Conservation (phyloP, 2,113 vertebrate species). For the Toxostoma redivivum region DNA sequence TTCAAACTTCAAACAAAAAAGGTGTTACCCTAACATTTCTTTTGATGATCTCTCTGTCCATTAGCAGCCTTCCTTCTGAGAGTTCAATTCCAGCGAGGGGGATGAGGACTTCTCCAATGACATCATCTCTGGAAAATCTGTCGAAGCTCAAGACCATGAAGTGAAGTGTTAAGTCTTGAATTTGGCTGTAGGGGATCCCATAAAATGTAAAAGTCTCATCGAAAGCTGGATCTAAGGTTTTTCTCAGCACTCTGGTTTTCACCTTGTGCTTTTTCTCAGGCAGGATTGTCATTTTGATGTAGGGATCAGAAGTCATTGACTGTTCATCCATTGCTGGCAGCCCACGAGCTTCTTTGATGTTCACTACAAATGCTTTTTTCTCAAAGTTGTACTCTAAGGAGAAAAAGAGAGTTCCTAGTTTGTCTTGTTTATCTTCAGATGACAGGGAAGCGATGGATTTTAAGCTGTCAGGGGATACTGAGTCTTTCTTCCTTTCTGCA, state of each 20-base stretch:
- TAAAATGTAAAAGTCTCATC: conserved; percentile 99
- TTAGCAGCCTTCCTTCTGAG: conserved; percentile 85
- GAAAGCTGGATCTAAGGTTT: conserved; percentile 94
- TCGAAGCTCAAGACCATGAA: conserved; percentile 97
- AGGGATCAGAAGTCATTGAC: conserved; percentile 97
- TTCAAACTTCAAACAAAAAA: conserved; percentile 22
- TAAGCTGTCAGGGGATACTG: conserved; percentile 81
- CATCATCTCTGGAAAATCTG: conserved; percentile 94
- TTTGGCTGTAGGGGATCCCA: conserved; percentile 86
- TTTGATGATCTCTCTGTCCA: conserved; percentile 96
- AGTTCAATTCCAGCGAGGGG: conserved; percentile 88
- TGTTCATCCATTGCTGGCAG: conserved; percentile 94
- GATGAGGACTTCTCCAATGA: conserved; percentile 95
- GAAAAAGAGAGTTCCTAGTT: conserved; percentile 90
- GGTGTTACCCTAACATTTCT: conserved; percentile 90
- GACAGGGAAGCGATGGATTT: conserved; percentile 84
- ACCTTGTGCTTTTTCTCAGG: conserved; percentile 98
- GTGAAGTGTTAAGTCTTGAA: conserved; percentile 89
- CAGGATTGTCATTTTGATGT: conserved; percentile 96
- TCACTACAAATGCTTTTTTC: conserved; percentile 94
- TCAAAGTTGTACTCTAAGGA: conserved; percentile 96
- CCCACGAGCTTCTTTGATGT: conserved; percentile 93
- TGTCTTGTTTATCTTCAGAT: conserved; percentile 79
- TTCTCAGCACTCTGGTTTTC: conserved; percentile 95
- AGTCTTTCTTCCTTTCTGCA: conserved; percentile 79